These are phyloP conservation scores for Nannobrachium achirus DNA, from an alignment of 2,113 vertebrate genomes.

Conservation along the genomic window DNA sequence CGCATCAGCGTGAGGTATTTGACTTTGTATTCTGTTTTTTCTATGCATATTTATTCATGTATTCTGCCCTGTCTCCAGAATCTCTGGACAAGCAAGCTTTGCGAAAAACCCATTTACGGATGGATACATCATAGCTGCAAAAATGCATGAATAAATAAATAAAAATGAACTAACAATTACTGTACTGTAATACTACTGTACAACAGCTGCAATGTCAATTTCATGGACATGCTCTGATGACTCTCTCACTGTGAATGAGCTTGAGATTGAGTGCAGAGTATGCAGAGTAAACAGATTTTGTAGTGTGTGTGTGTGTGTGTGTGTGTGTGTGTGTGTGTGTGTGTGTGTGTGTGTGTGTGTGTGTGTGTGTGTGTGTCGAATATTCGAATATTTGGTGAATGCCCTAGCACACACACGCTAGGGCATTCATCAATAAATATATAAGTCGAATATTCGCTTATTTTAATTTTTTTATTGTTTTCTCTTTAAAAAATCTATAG, in stretches of 20 bases:
- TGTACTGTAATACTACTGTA: background rate
- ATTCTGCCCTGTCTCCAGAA: background rate
- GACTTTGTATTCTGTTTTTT: background rate
- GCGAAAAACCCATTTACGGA: background rate
- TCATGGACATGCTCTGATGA: conserved; percentile 14
- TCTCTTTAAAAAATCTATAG: too few relatives aligned
- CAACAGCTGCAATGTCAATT: conserved; percentile 13
- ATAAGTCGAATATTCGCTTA: too few relatives aligned
- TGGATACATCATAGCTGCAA: background rate
- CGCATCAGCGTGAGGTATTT: background rate
- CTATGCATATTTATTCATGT: background rate
- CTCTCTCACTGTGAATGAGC: conserved; percentile 27
- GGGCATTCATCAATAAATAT: too few relatives aligned
- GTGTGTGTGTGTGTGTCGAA: conserved; percentile 8
- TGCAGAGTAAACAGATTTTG: background rate
- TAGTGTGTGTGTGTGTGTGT: background rate
- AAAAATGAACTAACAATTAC: background rate
- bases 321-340: conserved; percentile 8
- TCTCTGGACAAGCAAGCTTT: background rate
- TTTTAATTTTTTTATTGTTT: too few relatives aligned
- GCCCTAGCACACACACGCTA: too few relatives aligned
- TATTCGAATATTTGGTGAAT: too few relatives aligned
- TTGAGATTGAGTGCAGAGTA: conserved; percentile 16
- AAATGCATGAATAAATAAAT: too few relatives aligned
- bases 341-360: conserved; percentile 8